Evolutionary conservation across 2,888 invertebrate genomes (phyloP), one percentile per base, ranked within the genome.

Genomic region (Bellardia pandia): DNA sequence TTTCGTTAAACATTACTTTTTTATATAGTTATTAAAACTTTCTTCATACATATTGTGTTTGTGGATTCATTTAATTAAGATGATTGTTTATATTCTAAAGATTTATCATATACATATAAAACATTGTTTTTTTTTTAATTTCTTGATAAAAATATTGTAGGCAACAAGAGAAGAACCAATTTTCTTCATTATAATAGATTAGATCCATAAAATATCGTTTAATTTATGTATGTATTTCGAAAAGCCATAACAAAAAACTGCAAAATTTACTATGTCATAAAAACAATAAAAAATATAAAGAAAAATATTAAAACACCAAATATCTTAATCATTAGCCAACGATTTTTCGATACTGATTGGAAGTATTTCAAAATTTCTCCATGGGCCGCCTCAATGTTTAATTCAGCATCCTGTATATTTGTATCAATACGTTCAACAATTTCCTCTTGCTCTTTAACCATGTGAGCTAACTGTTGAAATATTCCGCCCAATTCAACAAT

Each of bases 401-500:
- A 93, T 93, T 98, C 97, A 0, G 99, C 96, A 93, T 99, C 98
- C 93, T 98, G 97, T 80, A 99, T 97, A 94, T 99, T 99, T 13
- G 98, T 96, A 94, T 99, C 99, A 93, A 99, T 99, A 92, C 99
- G 96, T 91, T 98, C 98, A 6, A 99, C 98, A 94, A 98, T 98
- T 95, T 99, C 99, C 93, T 99, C 99, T 93, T 94, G 94, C 81
- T 94, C 94, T 60, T 94, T 94, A 16, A 99, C 99, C 98, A 99
- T 99, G 91, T 97, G 97, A 5, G 98, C 98, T 89, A 98, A 93
- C 93, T 99, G 99, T 91, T 98, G 98, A 93, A 99, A 99, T 92
- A 99, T 99, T 13, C 98, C 98, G n/a, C 99, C 99, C 68, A 99
- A 94, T 94, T 99, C 99, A 14, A 99, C 98, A 91, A 99, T 99